These are phyloP conservation scores for Umimayanthus chanpuru DNA, from an alignment of 92 coral and sea anemone species.

Conservation along the genomic window DNA sequence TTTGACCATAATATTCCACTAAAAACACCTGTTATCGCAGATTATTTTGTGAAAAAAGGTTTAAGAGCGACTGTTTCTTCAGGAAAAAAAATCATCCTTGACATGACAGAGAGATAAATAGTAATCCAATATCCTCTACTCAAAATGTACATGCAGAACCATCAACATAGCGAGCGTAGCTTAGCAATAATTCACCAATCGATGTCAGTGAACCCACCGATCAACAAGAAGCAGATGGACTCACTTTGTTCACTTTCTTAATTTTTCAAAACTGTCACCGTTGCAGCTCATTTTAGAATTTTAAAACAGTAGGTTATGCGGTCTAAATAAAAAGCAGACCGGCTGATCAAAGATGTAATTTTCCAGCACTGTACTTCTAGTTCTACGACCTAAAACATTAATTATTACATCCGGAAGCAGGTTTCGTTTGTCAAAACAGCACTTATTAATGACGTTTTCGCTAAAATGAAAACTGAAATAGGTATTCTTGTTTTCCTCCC, in stretches of 20 bases:
- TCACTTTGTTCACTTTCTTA: not conserved
- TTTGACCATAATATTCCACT: not conserved
- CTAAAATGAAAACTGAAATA: not conserved
- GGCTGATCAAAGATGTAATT: not conserved
- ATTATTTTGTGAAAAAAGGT: not conserved
- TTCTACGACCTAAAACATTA: not conserved
- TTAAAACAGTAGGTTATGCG: not conserved
- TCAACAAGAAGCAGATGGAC: not conserved
- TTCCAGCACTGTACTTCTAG: not conserved
- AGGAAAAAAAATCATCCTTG: not conserved
- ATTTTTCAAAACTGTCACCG: too few relatives aligned
- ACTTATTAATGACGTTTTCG: constrained; percentile 9
- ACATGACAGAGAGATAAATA: not conserved
- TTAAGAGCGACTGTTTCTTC: not conserved
- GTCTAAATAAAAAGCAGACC: not conserved
- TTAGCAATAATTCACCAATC: not conserved
- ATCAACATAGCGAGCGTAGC: not conserved
- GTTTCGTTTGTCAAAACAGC: constrained; percentile 12
- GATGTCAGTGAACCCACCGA: too few relatives aligned
- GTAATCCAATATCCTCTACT: not conserved
- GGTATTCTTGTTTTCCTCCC: not conserved
- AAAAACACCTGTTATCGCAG: not conserved
- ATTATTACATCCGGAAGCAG: constrained; percentile 20
- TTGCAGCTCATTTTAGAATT: not conserved
- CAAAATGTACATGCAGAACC: not conserved